Evolutionary conservation across 2,888 invertebrate species (phyloP).

Genomic region (Anagyrus pseudococci): DNA sequence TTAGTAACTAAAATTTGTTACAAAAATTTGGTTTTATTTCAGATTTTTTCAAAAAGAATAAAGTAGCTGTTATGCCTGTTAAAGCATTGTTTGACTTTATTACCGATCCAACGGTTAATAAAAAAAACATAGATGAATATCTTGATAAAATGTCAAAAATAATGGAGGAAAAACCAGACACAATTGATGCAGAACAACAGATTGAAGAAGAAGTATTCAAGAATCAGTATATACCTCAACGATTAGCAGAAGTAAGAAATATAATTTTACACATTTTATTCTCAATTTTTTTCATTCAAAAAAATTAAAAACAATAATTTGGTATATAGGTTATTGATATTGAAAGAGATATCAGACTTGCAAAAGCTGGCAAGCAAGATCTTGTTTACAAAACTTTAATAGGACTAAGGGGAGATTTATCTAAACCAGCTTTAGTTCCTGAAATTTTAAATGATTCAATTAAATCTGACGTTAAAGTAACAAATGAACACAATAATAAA

Average conservation of each 20-base stretch:
- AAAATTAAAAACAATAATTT: neutral
- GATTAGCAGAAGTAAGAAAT: constrained; percentile 79
- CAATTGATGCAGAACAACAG: constrained; percentile 71
- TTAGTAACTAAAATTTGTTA: neutral
- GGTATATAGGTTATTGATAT: constrained; percentile 75
- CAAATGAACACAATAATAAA: constrained; percentile 31
- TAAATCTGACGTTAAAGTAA: neutral
- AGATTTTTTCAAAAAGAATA: constrained; percentile 88
- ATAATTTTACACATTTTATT: constrained; percentile 13
- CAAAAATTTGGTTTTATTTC: constrained; percentile 44
- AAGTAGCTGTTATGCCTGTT: constrained; percentile 89
- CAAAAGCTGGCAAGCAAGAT: constrained; percentile 76
- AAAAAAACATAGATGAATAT: constrained; percentile 81
- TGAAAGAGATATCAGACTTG: constrained; percentile 84
- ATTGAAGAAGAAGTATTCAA: constrained; percentile 94
- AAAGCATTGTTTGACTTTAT: constrained; percentile 96
- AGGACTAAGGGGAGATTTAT: constrained; percentile 81
- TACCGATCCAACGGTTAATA: constrained; percentile 87
- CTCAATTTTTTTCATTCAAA: constrained; percentile 13
- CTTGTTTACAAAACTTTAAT: constrained; percentile 87
- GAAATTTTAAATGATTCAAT: constrained; percentile 67
- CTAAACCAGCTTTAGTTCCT: constrained; percentile 74
- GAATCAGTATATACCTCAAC: constrained; percentile 90
- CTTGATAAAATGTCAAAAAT: constrained; percentile 76
- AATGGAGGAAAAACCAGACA: constrained; percentile 69